Percentiles rank a stretch among this genome's conserved stretches.
Conservation (phyloP, 2,888 invertebrate genomes). For the Eristalinus aeneus region DNA sequence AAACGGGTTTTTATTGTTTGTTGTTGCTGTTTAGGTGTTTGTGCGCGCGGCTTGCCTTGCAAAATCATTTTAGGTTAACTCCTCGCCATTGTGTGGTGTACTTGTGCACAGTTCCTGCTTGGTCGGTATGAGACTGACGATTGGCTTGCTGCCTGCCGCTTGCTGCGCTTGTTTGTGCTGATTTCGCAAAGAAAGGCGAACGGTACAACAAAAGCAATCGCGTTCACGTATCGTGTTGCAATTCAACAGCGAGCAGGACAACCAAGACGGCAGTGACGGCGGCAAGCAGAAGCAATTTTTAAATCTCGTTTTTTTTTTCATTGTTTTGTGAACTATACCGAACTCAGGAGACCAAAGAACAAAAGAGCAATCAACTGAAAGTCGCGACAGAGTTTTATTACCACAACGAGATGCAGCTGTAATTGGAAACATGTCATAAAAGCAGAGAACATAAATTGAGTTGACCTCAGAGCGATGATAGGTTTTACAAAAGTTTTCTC, state of each 20-base stretch:
- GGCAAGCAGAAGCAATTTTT: conserved; percentile 54
- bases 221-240: conserved; percentile 69
- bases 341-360: conserved; percentile 65
- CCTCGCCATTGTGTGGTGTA: conserved; percentile 34
- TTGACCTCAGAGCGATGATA: neutral
- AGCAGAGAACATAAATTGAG: too few relatives aligned
- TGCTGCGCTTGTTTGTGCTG: conserved; percentile 64
- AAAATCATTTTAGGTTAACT: conserved; percentile 65
- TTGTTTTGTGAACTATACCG: conserved; percentile 59
- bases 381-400: conserved; percentile 46
- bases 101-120: conserved; percentile 65
- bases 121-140: conserved; percentile 18
- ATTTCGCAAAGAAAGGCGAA: conserved; percentile 48
- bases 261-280: neutral
- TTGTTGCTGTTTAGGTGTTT: conserved; percentile 25
- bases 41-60: conserved; percentile 26
- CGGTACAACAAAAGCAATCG: conserved; percentile 56
- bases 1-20: conserved; percentile 60
- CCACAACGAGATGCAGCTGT: conserved; percentile 5
- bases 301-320: neutral
- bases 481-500: too few relatives aligned
- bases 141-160: conserved; percentile 39
- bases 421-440: neutral
- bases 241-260: conserved; percentile 26
- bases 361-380: conserved; percentile 67